Conservation (phyloP, 2,888 invertebrate species). For the Machimus rusticus region DNA sequence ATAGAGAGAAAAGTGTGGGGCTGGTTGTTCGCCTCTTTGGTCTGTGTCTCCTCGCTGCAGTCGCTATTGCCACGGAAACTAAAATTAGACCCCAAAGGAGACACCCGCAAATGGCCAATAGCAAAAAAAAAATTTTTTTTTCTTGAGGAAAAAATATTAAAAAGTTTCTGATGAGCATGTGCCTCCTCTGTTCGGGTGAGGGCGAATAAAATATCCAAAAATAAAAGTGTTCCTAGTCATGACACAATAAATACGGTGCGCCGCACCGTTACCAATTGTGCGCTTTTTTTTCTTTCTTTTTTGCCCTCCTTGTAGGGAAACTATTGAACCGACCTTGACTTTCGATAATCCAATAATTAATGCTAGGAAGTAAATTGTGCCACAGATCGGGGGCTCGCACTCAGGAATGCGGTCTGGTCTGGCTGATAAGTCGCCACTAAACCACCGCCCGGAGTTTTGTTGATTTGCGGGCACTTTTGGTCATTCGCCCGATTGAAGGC, state of each 20-base stretch:
- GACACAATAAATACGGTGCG: background rate
- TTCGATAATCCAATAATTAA: constrained; percentile 30
- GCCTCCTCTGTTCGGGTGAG: background rate
- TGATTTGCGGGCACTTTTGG: background rate
- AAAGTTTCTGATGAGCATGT: background rate
- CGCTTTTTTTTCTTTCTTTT: background rate
- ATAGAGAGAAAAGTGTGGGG: background rate
- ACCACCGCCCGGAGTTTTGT: too few species aligned
- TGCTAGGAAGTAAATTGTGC: background rate
- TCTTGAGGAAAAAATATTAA: background rate
- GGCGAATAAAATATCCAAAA: constrained; percentile 30
- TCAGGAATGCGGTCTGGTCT: background rate
- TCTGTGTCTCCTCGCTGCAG: constrained; percentile 21
- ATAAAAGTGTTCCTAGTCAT: constrained; percentile 19
- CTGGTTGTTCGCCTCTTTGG: background rate
- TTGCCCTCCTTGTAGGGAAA: background rate
- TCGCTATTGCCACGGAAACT: constrained; percentile 27
- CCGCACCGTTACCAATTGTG: background rate
- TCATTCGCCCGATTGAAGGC: background rate
- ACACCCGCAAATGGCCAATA: constrained; percentile 34
- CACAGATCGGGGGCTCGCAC: background rate
- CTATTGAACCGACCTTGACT: constrained; percentile 23
- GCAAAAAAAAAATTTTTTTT: background rate
- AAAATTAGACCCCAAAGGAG: constrained; percentile 35
- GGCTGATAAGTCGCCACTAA: background rate